Evolutionary conservation across 1,140 invertebrate genomes (phyloP).

Genomic region (Limonius californicus): DNA sequence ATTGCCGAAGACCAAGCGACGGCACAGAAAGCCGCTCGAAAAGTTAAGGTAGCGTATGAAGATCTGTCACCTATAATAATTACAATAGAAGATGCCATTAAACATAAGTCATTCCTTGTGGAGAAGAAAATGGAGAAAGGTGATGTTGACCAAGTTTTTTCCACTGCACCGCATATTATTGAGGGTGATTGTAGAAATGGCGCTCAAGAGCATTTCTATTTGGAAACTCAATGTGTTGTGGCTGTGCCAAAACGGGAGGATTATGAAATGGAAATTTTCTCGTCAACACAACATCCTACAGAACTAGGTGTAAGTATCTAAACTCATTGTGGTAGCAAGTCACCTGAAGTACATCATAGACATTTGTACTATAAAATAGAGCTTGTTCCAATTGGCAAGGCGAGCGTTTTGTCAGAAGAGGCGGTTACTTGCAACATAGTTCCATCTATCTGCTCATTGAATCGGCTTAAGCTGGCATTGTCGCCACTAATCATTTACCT

Average conservation of each 20-base stretch:
- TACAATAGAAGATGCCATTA: conserved; percentile 81
- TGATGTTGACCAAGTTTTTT: conserved; percentile 61
- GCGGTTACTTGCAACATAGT: too few relatives aligned
- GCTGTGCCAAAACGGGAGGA: conserved; percentile 75
- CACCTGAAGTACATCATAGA: too few relatives aligned
- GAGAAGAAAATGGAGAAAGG: conserved; percentile 48
- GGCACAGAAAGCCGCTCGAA: conserved; percentile 68
- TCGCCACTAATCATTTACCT: too few relatives aligned
- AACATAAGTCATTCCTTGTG: conserved; percentile 22
- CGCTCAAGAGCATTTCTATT: conserved; percentile 96
- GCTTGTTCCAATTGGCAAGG: too few relatives aligned
- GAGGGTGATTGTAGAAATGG: conserved; percentile 77
- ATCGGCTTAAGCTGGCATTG: too few relatives aligned
- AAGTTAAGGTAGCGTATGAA: conserved; percentile 71
- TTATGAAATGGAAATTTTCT: conserved; percentile 82
- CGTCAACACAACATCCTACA: conserved; percentile 78
- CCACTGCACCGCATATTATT: conserved; percentile 58
- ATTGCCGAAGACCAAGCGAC: conserved; percentile 65
- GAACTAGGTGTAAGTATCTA: conserved; percentile 56
- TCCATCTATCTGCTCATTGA: too few relatives aligned
- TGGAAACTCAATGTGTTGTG: conserved; percentile 79
- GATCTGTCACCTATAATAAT: conserved; percentile 69
- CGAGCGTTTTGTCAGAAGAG: too few relatives aligned
- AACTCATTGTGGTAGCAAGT: too few relatives aligned
- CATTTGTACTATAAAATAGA: background rate